Evolutionary conservation across 2,888 invertebrate genomes (phyloP), one percentile per base, ranked within the genome.

Genomic region (Catonia carolina): DNA sequence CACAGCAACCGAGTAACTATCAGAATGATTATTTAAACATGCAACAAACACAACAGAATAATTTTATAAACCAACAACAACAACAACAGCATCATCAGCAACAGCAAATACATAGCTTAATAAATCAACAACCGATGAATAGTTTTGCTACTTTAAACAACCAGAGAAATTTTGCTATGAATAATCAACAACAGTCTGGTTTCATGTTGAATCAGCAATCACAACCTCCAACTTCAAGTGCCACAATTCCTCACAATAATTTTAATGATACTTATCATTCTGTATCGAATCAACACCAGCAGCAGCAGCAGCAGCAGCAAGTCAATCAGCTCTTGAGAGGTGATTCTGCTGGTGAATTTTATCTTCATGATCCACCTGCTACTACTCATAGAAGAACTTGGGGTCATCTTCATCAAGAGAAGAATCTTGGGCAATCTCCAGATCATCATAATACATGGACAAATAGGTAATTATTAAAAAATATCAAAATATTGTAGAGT

Each of bases 291-390:
- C 49, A 49, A 8, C 41, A 56, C 23, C 48, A 70, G 17, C 35
- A 69, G 59, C 74, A 75, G 22, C 78, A 77, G 59, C 75, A 66
- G 49, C 67, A 60, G 47, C 62, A 62, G 42, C 65, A 65, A 52
- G 60, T 64, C 22, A 66, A 65, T 39, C 61, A 62, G 60, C 70
- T 70, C 58, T 65, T 63, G 33, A 65, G 59, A 8, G 54, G 55
- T 45, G 54, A 27, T 31, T 39, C 41, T 18, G 50, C 49, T 2
- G 59, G 59, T 37, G 65, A 86, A 72, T 89, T 88, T 73, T 89
- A 84, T 73, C 75, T 89, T 66, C 88, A 89, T 70, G 86, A 87
- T 67, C 78, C 78, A 61, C 76, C 78, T 14, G 66, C 73, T 27
- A 70, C 74, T 60, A 70, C 71, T 58, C 68, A 72, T 71, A 75